phyloP scores from a whole-genome alignment of 2,113 vertebrate genomes.

The Noturus placidus region DNA sequence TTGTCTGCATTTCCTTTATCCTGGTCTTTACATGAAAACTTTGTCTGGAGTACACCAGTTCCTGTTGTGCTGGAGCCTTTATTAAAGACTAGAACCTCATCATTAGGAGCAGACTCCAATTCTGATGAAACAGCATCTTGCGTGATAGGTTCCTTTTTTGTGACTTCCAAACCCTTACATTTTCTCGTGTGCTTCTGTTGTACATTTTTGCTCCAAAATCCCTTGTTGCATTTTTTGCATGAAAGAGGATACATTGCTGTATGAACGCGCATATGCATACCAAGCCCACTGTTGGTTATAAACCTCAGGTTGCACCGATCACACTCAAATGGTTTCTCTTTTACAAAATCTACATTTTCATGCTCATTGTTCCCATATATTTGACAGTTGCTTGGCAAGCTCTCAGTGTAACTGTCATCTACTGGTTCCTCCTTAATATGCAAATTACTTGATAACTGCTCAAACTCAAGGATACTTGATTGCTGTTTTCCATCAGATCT shows the following conservation, averaged over 20 bases:
- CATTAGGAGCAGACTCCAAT: slow-evolving; percentile 55
- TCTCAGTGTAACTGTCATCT: slow-evolving; percentile 52
- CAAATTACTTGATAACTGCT: slow-evolving; percentile 59
- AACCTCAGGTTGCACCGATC: slow-evolving; percentile 61
- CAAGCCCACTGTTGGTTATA: slow-evolving; percentile 61
- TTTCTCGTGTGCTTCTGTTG: slow-evolving; percentile 67
- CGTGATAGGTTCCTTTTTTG: neutral
- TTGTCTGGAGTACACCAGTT: slow-evolving; percentile 66
- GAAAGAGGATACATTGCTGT: slow-evolving; percentile 44
- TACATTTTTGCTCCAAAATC: slow-evolving; percentile 67
- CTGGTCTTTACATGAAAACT: slow-evolving; percentile 65
- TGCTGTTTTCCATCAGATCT: slow-evolving; percentile 56
- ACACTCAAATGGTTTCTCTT: slow-evolving; percentile 59
- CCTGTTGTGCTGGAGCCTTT: slow-evolving; percentile 60
- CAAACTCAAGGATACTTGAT: slow-evolving; percentile 54
- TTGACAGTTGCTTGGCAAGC: slow-evolving; percentile 22
- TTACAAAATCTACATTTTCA: neutral
- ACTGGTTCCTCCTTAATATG: slow-evolving; percentile 66
- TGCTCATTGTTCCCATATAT: slow-evolving; percentile 40
- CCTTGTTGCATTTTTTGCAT: slow-evolving; percentile 66
- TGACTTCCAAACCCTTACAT: slow-evolving; percentile 53
- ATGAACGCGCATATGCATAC: slow-evolving; percentile 66
- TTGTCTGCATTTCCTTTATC: slow-evolving; percentile 41
- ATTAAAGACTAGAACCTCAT: slow-evolving; percentile 62
- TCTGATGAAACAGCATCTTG: slow-evolving; percentile 57